Conservation (phyloP, 23 tunicate genomes). For the Trididemnum clinides region DNA sequence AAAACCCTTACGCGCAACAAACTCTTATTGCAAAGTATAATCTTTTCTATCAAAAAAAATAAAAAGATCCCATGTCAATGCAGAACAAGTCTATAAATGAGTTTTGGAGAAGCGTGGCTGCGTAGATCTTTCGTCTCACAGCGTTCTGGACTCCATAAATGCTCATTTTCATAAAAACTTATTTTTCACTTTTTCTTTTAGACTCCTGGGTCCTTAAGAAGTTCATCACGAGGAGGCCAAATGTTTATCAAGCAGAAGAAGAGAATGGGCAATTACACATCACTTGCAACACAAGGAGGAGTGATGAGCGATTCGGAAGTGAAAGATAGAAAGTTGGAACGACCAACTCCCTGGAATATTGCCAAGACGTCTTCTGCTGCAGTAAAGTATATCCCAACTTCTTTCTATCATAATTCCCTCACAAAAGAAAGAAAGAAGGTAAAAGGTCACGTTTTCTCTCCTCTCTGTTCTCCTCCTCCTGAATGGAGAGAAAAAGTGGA, state of each 20-base stretch:
- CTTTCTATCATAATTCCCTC: background rate
- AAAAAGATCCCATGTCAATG: too few relatives aligned
- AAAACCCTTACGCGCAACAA: too few relatives aligned
- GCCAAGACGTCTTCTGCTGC: constrained; percentile 26
- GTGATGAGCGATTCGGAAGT: background rate
- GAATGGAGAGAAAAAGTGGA: constrained; percentile 83
- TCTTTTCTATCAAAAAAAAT: too few relatives aligned
- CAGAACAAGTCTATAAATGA: too few relatives aligned
- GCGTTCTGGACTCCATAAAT: too few relatives aligned
- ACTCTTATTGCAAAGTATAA: too few relatives aligned
- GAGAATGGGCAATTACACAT: constrained; percentile 63
- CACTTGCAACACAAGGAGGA: constrained; percentile 10
- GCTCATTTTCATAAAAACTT: too few relatives aligned
- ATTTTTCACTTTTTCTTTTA: background rate
- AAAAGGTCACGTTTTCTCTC: constrained; percentile 5
- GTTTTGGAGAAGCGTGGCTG: too few relatives aligned
- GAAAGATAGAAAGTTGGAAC: background rate
- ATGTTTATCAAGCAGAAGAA: constrained; percentile 80
- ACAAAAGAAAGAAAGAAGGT: constrained; percentile 3
- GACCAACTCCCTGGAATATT: constrained; percentile 44
- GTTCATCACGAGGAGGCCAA: constrained; percentile 63
- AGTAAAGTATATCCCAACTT: constrained; percentile 49
- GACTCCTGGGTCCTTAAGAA: constrained; percentile 14
- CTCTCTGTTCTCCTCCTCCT: constrained; percentile 48
- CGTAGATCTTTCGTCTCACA: too few relatives aligned